Evolutionary conservation across 2,888 invertebrate species (phyloP).

Genomic region (Stegana nigrithorax): DNA sequence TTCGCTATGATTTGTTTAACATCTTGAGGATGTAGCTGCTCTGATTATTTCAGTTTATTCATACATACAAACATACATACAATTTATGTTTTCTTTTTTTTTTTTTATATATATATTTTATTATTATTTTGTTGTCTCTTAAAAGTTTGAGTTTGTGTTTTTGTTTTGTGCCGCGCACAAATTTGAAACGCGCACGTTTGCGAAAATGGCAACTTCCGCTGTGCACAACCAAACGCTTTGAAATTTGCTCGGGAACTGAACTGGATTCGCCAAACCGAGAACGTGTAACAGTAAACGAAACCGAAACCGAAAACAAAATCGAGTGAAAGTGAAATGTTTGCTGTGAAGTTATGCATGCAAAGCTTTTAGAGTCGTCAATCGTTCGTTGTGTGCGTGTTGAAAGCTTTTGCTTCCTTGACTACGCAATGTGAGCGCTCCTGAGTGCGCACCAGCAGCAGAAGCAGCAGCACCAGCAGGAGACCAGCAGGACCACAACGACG

Average conservation of each 20-base stretch:
- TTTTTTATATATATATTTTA: background rate
- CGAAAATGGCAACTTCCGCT: slow-evolving; percentile 17
- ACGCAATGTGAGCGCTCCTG: no score
- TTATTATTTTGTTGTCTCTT: no score
- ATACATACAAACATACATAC: slow-evolving; percentile 21
- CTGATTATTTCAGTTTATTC: background rate
- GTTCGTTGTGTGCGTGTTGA: slow-evolving; percentile 1
- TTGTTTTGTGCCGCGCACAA: no score
- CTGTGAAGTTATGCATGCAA: slow-evolving; percentile 19
- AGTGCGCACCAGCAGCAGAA: no score
- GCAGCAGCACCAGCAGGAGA: no score
- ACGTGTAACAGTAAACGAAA: background rate
- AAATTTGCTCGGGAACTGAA: slow-evolving; percentile 56
- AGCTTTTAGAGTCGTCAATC: slow-evolving; percentile 27
- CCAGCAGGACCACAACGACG: no score
- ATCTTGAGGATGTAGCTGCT: background rate
- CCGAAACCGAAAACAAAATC: background rate
- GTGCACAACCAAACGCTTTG: slow-evolving; percentile 48
- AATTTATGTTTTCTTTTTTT: background rate
- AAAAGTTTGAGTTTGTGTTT: slow-evolving; percentile 34
- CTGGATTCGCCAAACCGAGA: background rate
- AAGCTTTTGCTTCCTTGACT: no score
- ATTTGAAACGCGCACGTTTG: background rate
- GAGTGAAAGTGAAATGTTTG: slow-evolving; percentile 7
- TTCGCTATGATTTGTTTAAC: background rate